Percentiles rank a stretch among this genome's conserved stretches.
Conservation (phyloP, 2,113 vertebrate genomes). For the Jacana jacana region DNA sequence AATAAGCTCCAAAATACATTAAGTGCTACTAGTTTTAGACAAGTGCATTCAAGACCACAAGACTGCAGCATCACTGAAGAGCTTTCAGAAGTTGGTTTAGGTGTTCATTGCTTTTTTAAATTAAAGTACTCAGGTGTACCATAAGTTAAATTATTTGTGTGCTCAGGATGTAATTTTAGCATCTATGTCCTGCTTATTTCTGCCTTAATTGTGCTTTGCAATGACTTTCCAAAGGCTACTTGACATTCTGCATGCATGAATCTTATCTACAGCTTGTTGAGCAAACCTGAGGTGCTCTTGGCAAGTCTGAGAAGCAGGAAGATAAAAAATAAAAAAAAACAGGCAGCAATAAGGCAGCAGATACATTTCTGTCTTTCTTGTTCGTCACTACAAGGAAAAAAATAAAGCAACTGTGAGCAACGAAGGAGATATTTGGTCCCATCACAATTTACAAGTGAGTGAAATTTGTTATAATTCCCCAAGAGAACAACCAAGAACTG, state of each 20-base stretch:
- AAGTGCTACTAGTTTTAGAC: background rate
- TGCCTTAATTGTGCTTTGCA: background rate
- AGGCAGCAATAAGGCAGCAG: background rate
- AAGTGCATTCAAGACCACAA: background rate
- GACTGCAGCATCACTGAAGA: background rate
- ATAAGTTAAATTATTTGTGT: background rate
- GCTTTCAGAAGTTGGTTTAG: background rate
- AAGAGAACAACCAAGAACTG: background rate
- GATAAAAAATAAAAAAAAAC: fast-evolving
- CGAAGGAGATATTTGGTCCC: background rate
- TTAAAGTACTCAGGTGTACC: background rate
- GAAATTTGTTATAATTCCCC: background rate
- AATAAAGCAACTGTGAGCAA: background rate
- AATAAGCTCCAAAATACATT: background rate
- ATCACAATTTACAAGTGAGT: background rate
- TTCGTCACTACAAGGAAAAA: background rate
- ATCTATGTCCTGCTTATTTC: background rate
- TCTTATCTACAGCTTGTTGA: background rate
- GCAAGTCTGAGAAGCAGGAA: background rate
- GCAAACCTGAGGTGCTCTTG: background rate
- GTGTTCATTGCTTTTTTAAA: background rate
- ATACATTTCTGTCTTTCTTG: background rate
- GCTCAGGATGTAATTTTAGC: background rate
- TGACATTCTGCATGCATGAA: background rate
- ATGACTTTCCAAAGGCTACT: background rate